Conservation (phyloP, 2,113 vertebrate genomes). For the Pomatostomus ruficeps region DNA sequence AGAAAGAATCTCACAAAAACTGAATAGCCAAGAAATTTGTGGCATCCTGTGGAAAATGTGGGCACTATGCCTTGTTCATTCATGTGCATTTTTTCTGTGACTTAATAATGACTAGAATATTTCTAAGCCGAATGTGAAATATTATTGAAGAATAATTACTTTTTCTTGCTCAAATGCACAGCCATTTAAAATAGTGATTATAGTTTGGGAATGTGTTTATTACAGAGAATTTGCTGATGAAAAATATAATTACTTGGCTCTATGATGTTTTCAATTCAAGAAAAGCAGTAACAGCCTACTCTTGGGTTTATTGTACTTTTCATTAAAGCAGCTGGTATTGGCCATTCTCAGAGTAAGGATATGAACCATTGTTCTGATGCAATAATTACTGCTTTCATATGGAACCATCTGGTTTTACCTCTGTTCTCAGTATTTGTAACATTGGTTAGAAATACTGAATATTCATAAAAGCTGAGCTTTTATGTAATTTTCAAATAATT, state of each 20-base stretch:
- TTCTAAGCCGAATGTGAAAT: conserved; percentile 4
- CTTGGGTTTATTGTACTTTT: conserved; percentile 5
- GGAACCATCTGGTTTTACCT: conserved; percentile 3
- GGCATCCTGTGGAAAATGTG: neutral
- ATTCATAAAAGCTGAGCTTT: neutral
- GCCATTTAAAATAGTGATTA: conserved; percentile 25
- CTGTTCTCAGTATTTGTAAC: neutral
- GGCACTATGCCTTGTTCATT: neutral
- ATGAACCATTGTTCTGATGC: neutral
- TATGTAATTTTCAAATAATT: neutral
- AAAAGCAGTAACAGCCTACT: neutral
- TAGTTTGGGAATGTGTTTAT: conserved; percentile 19
- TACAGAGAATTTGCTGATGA: neutral
- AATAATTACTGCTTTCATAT: neutral
- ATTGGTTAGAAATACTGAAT: neutral
- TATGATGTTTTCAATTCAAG: neutral
- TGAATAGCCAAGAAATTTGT: neutral
- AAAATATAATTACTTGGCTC: conserved; percentile 3
- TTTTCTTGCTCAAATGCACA: conserved; percentile 16
- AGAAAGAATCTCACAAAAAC: neutral
- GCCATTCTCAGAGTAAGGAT: neutral
- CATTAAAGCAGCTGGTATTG: conserved; percentile 5
- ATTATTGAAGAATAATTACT: conserved; percentile 25
- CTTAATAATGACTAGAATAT: neutral
- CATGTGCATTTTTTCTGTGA: neutral